Evolutionary conservation across 2,888 invertebrate genomes (phyloP), one percentile per base, ranked within the genome.

Genomic region (Steinernema hermaphroditum): DNA sequence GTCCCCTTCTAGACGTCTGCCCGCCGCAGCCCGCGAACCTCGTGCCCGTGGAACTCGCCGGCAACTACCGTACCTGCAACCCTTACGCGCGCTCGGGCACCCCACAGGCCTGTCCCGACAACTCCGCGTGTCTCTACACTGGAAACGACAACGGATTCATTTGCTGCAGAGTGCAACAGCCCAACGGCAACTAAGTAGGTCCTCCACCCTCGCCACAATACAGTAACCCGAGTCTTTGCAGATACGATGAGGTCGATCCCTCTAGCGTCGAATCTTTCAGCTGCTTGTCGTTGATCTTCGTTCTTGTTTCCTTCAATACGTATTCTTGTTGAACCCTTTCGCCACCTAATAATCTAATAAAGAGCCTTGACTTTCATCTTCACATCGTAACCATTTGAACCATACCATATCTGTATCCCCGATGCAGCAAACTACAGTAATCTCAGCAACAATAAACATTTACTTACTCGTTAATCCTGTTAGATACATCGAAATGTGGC

Each of bases 1-100:
- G 24, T 12, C 24, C 22, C 24, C 9, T 50, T 68, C 19, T 27
- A 81, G 78, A 85, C 69, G 84, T 85, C 19, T 85, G 85, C 69
- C 85, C 85, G 19, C 85, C 85, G 27, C 85, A 85, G 73, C 85
- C 85, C 12, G 82, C 84, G 68, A 85, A 85, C 68, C 76, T 85
- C 54, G 84, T 85, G 1, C 85, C 85, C 1, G 85, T 85, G 19
- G 84, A 85, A 73, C 70, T 85, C 72, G 85, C 85, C 29, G 85
- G 85, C 24, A 80, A 81, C 54, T 80, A 80, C 72, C 76, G 81
- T 41, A 75, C 77, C 4, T 81, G 81, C 74, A 82, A 82, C 68
- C 81, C 81, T n/a, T 83, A 85, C 71, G 85, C 85, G 8, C 76
- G 85, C n/a, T 71, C 77, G 22, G 83, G 84, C 19, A 85, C 85